Conservation (phyloP, 2,888 invertebrate species). For the Drosophila barbarae region DNA sequence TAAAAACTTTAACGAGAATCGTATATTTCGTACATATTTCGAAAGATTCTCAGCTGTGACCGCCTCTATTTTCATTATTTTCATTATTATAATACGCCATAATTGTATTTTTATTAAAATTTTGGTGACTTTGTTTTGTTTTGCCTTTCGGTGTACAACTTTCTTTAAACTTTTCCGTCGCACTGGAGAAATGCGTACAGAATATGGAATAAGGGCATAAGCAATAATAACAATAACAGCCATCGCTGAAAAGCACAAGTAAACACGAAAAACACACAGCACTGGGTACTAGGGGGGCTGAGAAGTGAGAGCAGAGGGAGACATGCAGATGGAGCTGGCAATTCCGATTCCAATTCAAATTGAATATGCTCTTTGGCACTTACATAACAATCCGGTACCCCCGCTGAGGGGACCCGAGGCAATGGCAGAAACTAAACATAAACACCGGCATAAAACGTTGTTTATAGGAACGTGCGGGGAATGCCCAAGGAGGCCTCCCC, state of each 20-base stretch:
- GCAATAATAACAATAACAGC: constrained; percentile 16
- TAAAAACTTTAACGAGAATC: background rate
- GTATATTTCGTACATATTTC: background rate
- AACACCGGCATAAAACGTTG: constrained; percentile 63
- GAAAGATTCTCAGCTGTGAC: background rate
- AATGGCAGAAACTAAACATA: constrained; percentile 49
- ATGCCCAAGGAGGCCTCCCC: constrained; percentile 16
- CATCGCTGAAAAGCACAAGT: constrained; percentile 2
- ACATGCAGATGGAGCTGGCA: constrained; percentile 19
- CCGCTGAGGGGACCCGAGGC: background rate
- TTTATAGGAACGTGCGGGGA: constrained; percentile 59
- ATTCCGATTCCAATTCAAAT: constrained; percentile 54
- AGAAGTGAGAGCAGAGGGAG: background rate
- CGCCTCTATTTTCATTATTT: background rate
- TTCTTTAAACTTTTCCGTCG: constrained; percentile 31
- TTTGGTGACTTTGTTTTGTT: constrained; percentile 18
- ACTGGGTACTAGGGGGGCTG: background rate
- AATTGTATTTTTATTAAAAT: constrained; percentile 27
- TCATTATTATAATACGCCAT: constrained; percentile 1
- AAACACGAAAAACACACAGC: constrained; percentile 1
- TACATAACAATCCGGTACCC: constrained; percentile 52
- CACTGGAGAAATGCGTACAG: constrained; percentile 23
- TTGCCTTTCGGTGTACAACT: constrained; percentile 18
- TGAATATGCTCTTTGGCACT: constrained; percentile 54
- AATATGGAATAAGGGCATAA: constrained; percentile 34